Evolutionary conservation across 2,113 vertebrate species (phyloP).

Genomic region (Dicrurus megarhynchus): DNA sequence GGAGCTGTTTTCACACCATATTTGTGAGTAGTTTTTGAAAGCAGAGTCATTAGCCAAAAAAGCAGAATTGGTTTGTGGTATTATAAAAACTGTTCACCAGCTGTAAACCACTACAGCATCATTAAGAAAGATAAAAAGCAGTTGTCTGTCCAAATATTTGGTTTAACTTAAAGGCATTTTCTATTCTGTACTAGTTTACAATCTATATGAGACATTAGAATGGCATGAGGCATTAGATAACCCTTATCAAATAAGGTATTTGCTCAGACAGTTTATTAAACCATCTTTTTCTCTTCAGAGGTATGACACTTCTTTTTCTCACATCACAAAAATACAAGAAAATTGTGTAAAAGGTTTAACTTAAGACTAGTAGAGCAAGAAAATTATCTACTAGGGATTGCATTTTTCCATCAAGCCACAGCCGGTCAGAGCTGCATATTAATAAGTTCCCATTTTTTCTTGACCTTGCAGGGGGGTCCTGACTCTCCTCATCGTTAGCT

Average conservation of each 20-base stretch:
- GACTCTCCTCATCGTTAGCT: neutral
- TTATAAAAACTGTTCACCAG: neutral
- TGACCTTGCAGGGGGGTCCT: neutral
- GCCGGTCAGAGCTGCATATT: neutral
- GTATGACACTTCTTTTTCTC: neutral
- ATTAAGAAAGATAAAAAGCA: neutral
- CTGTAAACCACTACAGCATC: neutral
- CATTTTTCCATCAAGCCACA: neutral
- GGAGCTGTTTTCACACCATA: neutral
- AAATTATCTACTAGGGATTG: neutral
- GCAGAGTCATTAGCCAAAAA: neutral
- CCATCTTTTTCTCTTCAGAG: neutral
- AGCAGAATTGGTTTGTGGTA: neutral
- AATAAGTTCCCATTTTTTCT: neutral
- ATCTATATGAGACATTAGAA: neutral
- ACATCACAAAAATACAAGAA: neutral
- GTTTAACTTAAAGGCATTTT: neutral
- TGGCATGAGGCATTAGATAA: neutral
- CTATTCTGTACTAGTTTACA: neutral
- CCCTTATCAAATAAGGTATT: neutral
- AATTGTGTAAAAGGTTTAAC: neutral
- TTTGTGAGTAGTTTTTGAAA: neutral
- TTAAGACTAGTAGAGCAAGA: neutral
- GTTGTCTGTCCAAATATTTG: neutral
- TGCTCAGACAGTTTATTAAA: neutral